Evolutionary conservation across 2,888 invertebrate genomes (phyloP).

Genomic region (Zygothrica quintamaculata): DNA sequence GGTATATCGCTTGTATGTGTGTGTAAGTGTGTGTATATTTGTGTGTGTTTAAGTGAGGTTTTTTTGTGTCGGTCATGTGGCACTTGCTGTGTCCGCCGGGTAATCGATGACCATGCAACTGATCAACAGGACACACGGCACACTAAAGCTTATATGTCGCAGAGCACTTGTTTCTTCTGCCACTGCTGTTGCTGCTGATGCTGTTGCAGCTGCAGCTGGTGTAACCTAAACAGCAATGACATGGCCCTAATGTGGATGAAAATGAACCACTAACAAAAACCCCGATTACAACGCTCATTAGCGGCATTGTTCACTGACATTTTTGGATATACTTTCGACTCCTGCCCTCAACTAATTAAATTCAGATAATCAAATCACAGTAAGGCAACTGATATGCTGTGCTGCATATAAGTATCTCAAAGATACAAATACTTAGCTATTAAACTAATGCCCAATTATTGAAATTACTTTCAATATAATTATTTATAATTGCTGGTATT

Average conservation of each 20-base stretch:
- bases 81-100: conserved; percentile 48
- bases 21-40: too few relatives aligned
- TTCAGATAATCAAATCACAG: too few relatives aligned
- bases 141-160: too few relatives aligned
- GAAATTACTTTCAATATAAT: too few relatives aligned
- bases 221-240: conserved; percentile 70
- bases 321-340: conserved; percentile 16
- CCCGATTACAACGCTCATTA: conserved; percentile 61
- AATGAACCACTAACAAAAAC: conserved; percentile 44
- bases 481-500: too few relatives aligned
- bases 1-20: conserved; percentile 64
- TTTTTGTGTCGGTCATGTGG: conserved; percentile 33
- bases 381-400: too few relatives aligned
- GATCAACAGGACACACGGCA: conserved; percentile 56
- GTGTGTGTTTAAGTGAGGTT: too few relatives aligned
- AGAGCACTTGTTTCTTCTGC: conserved; percentile 20
- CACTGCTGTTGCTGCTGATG: conserved; percentile 32
- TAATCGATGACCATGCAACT: conserved; percentile 72
- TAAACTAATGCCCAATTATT: too few relatives aligned
- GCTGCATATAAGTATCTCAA: too few relatives aligned
- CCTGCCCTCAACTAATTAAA: not conserved
- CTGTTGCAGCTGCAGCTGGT: too few relatives aligned
- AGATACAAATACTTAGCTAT: too few relatives aligned
- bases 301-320: conserved; percentile 36
- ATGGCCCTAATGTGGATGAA: conserved; percentile 28